Percentiles rank a stretch among this genome's conserved stretches.
Evolutionary conservation across 2,113 vertebrate genomes (phyloP).

Genomic region (Corvus cornix): DNA sequence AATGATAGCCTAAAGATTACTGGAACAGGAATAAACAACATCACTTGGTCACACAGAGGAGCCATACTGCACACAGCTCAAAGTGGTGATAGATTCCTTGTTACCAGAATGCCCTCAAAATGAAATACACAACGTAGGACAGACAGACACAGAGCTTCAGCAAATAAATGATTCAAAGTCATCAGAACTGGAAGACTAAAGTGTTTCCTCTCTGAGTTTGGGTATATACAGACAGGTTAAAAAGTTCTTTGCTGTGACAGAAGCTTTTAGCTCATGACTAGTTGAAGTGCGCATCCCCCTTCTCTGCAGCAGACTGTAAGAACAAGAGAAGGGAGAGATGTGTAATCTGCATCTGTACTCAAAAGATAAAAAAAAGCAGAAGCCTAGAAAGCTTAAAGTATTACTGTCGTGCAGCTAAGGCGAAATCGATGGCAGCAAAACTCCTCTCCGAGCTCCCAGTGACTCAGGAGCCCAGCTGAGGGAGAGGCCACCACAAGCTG

Average conservation of each 20-base stretch:
- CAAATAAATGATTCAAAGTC: neutral
- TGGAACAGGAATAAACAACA: neutral
- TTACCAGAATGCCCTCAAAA: neutral
- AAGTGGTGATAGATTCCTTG: accelerated
- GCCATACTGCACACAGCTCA: neutral
- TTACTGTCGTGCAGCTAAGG: neutral
- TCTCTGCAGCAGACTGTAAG: neutral
- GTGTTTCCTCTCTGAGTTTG: neutral
- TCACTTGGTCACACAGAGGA: neutral
- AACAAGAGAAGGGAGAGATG: neutral
- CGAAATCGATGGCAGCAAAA: neutral
- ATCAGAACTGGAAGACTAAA: neutral
- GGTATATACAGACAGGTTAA: neutral
- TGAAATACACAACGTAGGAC: accelerated
- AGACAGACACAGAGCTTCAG: neutral
- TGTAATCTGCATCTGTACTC: neutral
- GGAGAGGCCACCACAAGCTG: neutral
- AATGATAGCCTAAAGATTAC: neutral
- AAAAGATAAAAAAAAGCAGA: neutral
- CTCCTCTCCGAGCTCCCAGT: neutral
- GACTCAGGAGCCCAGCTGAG: neutral
- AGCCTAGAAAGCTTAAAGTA: neutral
- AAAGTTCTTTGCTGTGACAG: neutral
- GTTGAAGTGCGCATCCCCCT: neutral
- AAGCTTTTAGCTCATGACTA: neutral